Evolutionary conservation across 2,888 invertebrate species (phyloP).

Genomic region (Diarsia mendica): DNA sequence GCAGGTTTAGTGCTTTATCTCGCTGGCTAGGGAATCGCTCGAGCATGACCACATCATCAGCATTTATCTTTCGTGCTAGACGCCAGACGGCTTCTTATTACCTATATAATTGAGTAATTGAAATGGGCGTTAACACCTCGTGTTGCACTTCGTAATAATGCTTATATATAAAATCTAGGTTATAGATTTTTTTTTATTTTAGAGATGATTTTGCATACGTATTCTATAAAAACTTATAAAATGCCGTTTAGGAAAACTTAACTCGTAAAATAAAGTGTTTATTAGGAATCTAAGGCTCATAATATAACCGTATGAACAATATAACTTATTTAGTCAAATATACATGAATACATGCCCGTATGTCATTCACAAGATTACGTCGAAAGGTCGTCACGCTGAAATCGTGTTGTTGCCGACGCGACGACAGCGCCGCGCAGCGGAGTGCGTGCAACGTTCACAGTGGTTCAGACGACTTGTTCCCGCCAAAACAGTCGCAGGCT

Average conservation of each 20-base stretch:
- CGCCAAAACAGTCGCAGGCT: constrained; percentile 89
- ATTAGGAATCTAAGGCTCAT: constrained; percentile 19
- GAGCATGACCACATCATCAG: constrained; percentile 75
- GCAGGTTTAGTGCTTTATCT: constrained; percentile 59
- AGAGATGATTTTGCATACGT: background rate
- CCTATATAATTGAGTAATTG: constrained; percentile 71
- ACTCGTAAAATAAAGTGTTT: constrained; percentile 1
- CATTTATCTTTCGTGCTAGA: constrained; percentile 72
- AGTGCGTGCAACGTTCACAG: constrained; percentile 70
- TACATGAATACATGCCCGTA: constrained; percentile 74
- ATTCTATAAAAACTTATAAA: background rate
- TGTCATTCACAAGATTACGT: constrained; percentile 79
- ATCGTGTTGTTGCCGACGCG: constrained; percentile 74
- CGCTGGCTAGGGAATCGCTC: constrained; percentile 64
- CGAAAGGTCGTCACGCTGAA: constrained; percentile 80
- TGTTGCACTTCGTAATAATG: constrained; percentile 48
- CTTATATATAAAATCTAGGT: constrained; percentile 14
- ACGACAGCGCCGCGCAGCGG: constrained; percentile 74
- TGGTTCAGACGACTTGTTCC: constrained; percentile 75
- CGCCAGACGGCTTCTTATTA: constrained; percentile 70
- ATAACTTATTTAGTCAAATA: constrained; percentile 59
- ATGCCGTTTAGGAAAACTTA: background rate
- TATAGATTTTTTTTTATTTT: background rate
- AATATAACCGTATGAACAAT: constrained; percentile 54
- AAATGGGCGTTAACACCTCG: constrained; percentile 63